phyloP scores from a whole-genome alignment of 2,888 invertebrate species.

The Colletes collaris region DNA sequence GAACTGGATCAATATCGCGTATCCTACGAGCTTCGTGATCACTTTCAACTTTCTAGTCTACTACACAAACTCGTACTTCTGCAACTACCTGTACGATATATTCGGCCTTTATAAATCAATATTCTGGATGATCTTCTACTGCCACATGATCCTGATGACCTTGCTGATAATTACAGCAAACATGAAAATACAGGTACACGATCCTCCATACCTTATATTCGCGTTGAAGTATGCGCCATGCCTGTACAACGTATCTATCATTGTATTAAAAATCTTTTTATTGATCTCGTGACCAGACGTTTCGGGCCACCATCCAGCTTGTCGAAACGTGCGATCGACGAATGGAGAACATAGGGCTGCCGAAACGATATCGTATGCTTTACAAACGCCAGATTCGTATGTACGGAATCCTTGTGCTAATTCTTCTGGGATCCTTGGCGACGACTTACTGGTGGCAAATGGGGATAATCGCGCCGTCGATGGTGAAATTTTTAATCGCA shows the following conservation, averaged over 20 bases:
- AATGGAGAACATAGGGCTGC: conserved; percentile 62
- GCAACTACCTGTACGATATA: too few relatives aligned
- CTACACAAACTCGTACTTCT: neutral
- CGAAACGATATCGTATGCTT: conserved; percentile 46
- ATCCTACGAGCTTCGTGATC: neutral
- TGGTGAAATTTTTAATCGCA: conserved; percentile 14
- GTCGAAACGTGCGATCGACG: conserved; percentile 49
- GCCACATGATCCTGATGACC: conserved; percentile 45
- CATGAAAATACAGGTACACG: conserved; percentile 50
- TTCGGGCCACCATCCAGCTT: conserved; percentile 24
- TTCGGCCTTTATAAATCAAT: too few relatives aligned
- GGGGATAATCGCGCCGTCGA: neutral
- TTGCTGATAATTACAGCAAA: conserved; percentile 46
- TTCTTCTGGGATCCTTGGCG: neutral
- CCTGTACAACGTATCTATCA: neutral
- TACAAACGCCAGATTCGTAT: conserved; percentile 29
- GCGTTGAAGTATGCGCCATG: too few relatives aligned
- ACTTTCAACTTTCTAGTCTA: neutral
- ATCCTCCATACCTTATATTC: too few relatives aligned
- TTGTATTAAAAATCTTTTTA: neutral
- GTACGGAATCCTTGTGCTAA: neutral
- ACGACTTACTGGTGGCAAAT: conserved; percentile 18
- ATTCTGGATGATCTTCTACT: conserved; percentile 25
- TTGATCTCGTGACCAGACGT: neutral
- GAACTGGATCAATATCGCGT: neutral